phyloP scores from a whole-genome alignment of 2,888 invertebrate genomes.

The Melanargia galathea region DNA sequence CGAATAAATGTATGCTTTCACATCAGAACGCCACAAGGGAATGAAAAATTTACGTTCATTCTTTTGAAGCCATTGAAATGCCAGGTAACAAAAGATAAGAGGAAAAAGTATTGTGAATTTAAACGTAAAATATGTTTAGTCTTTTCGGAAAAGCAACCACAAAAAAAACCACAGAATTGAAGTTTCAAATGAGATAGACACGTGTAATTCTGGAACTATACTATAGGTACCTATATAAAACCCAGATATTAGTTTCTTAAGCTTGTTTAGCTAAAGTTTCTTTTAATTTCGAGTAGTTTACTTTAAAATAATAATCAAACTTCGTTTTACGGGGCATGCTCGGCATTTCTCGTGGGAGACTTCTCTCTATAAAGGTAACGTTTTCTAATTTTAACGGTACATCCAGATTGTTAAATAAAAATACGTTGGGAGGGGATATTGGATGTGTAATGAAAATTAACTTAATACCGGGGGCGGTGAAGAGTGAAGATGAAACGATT shows the following conservation, averaged over 20 bases:
- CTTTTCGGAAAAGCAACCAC: background rate
- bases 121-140: background rate
- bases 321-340: too few relatives aligned
- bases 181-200: too few relatives aligned
- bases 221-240: too few relatives aligned
- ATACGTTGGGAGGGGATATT: slow-evolving; percentile 16
- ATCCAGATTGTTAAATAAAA: background rate
- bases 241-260: too few relatives aligned
- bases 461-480: slow-evolving; percentile 62
- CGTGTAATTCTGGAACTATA: too few relatives aligned
- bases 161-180: background rate
- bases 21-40: slow-evolving; percentile 19
- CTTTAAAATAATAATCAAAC: too few relatives aligned
- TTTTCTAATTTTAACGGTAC: background rate
- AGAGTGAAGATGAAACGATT: slow-evolving; percentile 68
- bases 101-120: background rate
- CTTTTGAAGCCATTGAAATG: slow-evolving; percentile 29
- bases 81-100: slow-evolving; percentile 44
- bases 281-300: too few relatives aligned
- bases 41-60: slow-evolving; percentile 19
- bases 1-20: slow-evolving; percentile 14
- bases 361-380: background rate
- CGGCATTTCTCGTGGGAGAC: too few relatives aligned
- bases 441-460: slow-evolving; percentile 52
- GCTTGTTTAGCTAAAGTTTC: too few relatives aligned